Evolutionary conservation across 1,140 invertebrate genomes (phyloP), one percentile per base, ranked within the genome.

Genomic region (Nasonia vitripennis): DNA sequence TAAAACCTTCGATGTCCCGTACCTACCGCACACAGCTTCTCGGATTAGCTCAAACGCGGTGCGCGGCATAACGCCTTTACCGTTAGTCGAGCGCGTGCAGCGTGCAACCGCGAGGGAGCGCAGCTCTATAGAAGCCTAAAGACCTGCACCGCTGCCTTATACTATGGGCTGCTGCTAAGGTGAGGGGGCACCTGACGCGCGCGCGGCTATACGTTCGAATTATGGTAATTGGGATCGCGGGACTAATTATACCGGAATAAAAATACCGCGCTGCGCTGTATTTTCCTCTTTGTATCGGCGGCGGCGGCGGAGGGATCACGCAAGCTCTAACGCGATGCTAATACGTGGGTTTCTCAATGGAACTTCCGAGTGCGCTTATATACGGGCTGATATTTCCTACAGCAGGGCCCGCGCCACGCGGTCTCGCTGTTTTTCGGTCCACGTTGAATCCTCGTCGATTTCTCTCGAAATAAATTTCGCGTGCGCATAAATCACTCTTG

Each of bases 201-300:
- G 17, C 34, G 55, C 55, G 41, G 41, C 41, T 45, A 45, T 62
- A 20, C 78, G 14, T 48, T 81, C 84, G 41, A 78, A 86, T 86
- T 81, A 86, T 82, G 73, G 75, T 86, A 82, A 86, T 86, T 78
- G 80, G 27, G 20, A 81, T 51, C 17, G 67, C 78, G 84, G 70
- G 45, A 45, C 79, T 81, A 85, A 86, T 81, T 81, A 86, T 27
- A 10, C 10, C 11, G 45, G 51, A 74, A 80, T 23, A 37, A 74
- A 78, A 74, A 78, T 67, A 45, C 11, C 20, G 41, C 10, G 34
- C 7, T 27, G 78, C 51, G 78, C 78, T n/a, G 51, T 23, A 10
- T 31, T n/a, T 45, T 27, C 14, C 34, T 11, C 67, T 31, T 27
- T 34, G 34, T 6, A 11, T 23, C 37, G 7, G 12, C 62, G 9